Conservation (phyloP, 2,888 invertebrate species). For the Notodonta ziczac region DNA sequence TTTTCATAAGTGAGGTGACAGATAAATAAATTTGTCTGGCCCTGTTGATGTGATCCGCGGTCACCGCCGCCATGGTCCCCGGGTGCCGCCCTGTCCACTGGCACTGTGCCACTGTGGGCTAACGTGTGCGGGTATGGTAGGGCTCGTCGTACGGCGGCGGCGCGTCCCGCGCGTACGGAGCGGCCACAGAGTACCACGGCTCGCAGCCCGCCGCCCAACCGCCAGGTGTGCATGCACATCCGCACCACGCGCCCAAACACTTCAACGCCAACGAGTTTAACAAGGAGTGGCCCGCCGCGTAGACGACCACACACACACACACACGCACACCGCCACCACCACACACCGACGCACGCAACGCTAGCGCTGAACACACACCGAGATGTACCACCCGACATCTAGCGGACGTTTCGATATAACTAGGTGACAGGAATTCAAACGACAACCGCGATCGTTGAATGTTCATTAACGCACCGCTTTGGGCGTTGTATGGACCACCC, state of each 20-base stretch:
- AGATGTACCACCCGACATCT: no score
- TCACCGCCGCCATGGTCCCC: conserved; percentile 2
- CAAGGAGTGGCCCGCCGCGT: conserved; percentile 85
- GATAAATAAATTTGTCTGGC: no score
- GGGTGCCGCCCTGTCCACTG: not conserved
- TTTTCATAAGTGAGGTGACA: no score
- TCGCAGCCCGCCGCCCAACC: conserved; percentile 71
- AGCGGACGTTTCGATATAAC: not conserved
- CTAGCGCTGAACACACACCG: not conserved
- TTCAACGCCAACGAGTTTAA: conserved; percentile 81
- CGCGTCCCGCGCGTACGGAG: conserved; percentile 72
- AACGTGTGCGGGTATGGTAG: conserved; percentile 54
- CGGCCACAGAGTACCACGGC: conserved; percentile 75
- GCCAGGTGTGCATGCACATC: conserved; percentile 80
- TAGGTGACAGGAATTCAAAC: not conserved
- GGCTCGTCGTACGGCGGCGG: conserved; percentile 82
- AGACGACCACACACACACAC: conserved; percentile 34
- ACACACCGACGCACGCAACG: not conserved
- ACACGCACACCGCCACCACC: not conserved
- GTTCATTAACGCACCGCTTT: no score
- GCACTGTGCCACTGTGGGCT: conserved; percentile 9
- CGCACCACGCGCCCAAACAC: conserved; percentile 85
- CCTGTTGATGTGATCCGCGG: not conserved
- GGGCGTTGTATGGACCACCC: no score
- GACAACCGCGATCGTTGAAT: no score